A percentile compares a stretch with the other conserved stretches of the same genome.
phyloP scores from a whole-genome alignment of 2,113 vertebrate genomes.

The Hiodon tergisus region DNA sequence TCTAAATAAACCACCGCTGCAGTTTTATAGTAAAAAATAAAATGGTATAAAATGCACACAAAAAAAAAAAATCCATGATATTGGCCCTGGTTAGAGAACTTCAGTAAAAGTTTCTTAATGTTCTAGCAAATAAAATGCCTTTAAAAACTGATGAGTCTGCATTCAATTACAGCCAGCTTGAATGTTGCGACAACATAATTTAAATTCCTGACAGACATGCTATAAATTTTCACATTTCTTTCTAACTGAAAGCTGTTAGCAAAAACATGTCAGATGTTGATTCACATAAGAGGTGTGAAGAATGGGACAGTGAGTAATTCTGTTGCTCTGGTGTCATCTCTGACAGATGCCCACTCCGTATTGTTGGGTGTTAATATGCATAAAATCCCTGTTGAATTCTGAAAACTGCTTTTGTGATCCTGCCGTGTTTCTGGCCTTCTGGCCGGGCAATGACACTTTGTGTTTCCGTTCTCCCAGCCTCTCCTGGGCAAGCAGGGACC shows the following conservation, averaged over 20 bases:
- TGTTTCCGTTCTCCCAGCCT: conserved; percentile 53
- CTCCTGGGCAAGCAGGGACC: conserved; percentile 65
- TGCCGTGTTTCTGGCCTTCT: neutral
- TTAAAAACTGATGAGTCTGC: neutral
- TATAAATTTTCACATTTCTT: neutral
- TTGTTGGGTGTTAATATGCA: too few species aligned
- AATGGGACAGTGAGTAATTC: too few species aligned
- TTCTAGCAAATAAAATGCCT: neutral
- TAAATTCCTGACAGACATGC: neutral
- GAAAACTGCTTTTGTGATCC: too few species aligned
- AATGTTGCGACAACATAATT: conserved; percentile 1
- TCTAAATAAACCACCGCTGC: neutral
- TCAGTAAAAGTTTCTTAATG: too few species aligned
- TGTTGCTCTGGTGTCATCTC: too few species aligned
- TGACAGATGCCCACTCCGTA: too few species aligned
- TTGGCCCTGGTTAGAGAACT: too few species aligned
- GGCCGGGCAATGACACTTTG: neutral
- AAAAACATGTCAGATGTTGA: neutral
- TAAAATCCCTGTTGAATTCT: too few species aligned
- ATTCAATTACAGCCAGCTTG: neutral
- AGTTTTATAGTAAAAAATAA: neutral
- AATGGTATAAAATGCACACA: too few species aligned
- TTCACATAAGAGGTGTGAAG: too few species aligned
- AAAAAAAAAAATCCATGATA: too few species aligned
- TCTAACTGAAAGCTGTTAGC: neutral